Evolutionary conservation across 2,797 vertebrate genomes (phyloP).

Genomic region (Tragelaphus oryx): DNA sequence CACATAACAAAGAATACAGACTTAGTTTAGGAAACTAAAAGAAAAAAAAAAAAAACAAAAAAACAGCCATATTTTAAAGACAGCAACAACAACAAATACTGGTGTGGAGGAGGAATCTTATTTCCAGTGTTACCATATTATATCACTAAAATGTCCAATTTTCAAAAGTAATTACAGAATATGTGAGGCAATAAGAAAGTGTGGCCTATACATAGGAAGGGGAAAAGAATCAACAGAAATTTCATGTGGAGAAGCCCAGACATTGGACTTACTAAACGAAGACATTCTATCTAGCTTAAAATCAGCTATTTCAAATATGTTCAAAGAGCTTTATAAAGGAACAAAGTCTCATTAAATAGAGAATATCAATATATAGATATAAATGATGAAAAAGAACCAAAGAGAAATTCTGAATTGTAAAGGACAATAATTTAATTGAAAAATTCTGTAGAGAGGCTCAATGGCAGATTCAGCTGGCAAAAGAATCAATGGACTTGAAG

Average conservation of each 20-base stretch:
- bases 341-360: neutral
- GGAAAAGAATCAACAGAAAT: neutral
- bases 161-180: neutral
- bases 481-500: neutral
- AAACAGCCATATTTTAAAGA: neutral
- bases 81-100: neutral
- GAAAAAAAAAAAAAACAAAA: neutral
- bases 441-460: neutral
- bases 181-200: neutral
- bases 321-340: neutral
- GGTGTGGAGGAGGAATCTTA: neutral
- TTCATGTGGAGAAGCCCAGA: neutral
- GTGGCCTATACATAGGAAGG: neutral
- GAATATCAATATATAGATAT: neutral
- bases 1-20: neutral
- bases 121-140: neutral
- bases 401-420: neutral
- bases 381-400: neutral
- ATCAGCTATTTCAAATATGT: neutral
- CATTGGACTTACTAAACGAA: neutral
- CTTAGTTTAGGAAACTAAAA: neutral
- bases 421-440: neutral
- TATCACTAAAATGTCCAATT: neutral
- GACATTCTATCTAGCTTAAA: neutral
- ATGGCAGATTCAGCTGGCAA: neutral